Evolutionary conservation across 1,140 invertebrate genomes (phyloP), one percentile per base, ranked within the genome.

Genomic region (Conopomorpha cramerella): DNA sequence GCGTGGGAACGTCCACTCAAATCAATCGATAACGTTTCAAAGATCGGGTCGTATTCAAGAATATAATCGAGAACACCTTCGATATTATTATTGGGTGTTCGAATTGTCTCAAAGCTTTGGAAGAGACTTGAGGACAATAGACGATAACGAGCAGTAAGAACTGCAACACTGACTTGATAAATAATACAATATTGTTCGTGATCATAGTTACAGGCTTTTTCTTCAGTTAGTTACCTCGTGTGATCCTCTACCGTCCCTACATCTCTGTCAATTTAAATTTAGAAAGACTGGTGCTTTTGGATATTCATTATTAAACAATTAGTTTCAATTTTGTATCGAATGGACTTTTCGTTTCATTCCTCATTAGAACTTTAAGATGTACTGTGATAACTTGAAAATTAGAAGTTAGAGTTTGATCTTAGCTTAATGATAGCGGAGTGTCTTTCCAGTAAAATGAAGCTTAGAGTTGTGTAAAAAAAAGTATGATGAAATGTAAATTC

Each of bases 281-380:
- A 38, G 41, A 51, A 58, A 56, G 33, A 67, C 67, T 72, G 66
- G 65, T 42, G 70, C 70, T 74, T 63, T 74, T 74, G 67, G 67
- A 76, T 76, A 72, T 70, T 45, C 56, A 39, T 50, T 48, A 45
- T 13, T 40, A 47, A 42, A 30, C 28, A 46, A 36, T 34, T 17
- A 19, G 25, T 45, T 49, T 32, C 43, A 46, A 54, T 58, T 57
- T 54, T 45, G 40, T 43, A 52, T 49, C 52, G 40, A 41, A 50
- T 53, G 38, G 55, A 58, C 48, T 72, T 76, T 76, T 76, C 71
- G 71, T 76, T 76, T 76, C 71, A 70, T 76, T 76, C 71, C 71
- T 76, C 64, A 63, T 60, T 52, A 65, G 65, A 74, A 74, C 62
- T 64, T 41, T 35, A 34, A 41, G n/a, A 70, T 74, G 65, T 71